phyloP scores from a whole-genome alignment of 2,888 invertebrate genomes.

The Acleris emargana region DNA sequence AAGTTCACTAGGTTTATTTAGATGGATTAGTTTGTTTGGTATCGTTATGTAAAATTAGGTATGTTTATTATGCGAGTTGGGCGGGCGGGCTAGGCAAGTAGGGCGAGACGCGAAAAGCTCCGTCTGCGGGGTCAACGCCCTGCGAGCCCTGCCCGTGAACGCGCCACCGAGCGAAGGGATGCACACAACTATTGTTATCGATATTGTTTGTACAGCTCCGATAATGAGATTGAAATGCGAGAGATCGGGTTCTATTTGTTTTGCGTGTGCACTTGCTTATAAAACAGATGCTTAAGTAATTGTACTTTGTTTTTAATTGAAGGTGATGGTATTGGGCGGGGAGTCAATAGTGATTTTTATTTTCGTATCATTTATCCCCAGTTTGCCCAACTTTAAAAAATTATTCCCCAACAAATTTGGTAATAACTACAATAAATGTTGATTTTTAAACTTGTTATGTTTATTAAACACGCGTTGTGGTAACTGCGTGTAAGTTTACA shows the following conservation, averaged over 20 bases:
- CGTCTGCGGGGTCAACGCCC: slow-evolving; percentile 79
- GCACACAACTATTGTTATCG: slow-evolving; percentile 66
- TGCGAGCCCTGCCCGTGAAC: slow-evolving; percentile 78
- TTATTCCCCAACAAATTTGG: too few relatives aligned
- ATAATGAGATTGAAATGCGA: slow-evolving; percentile 32
- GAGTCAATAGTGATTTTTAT: too few relatives aligned
- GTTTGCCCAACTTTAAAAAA: too few relatives aligned
- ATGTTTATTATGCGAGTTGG: slow-evolving; percentile 55
- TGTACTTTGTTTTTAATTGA: background rate
- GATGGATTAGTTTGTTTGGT: slow-evolving; percentile 25
- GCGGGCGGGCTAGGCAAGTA: slow-evolving; percentile 65
- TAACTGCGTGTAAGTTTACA: background rate
- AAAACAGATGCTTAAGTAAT: background rate
- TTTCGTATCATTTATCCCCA: too few relatives aligned
- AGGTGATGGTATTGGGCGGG: background rate
- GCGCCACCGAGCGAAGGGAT: slow-evolving; percentile 66
- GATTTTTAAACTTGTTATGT: too few relatives aligned
- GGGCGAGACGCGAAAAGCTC: slow-evolving; percentile 79
- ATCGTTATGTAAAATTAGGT: slow-evolving; percentile 42
- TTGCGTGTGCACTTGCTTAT: slow-evolving; percentile 16
- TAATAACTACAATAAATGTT: too few relatives aligned
- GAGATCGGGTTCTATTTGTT: slow-evolving; percentile 31
- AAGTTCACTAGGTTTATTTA: slow-evolving; percentile 20
- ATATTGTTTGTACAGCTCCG: slow-evolving; percentile 57
- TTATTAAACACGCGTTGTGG: too few relatives aligned